Evolutionary conservation across 2,888 invertebrate species (phyloP), one percentile per base, ranked within the genome.

Genomic region (Cetonia aurata): DNA sequence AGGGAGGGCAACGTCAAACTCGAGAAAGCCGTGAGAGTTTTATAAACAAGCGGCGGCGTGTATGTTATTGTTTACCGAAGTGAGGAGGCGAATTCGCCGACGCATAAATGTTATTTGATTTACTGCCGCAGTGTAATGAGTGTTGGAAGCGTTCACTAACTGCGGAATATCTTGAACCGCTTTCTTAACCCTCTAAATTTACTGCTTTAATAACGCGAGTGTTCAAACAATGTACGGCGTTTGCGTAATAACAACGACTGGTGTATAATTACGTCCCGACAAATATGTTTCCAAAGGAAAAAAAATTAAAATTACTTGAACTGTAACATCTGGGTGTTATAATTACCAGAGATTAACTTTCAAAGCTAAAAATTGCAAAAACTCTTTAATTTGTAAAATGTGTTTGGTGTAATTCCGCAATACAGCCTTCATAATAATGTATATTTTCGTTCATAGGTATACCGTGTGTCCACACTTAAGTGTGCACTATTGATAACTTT

Each of bases 31-130:
- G 55, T 31, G 55, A n/a, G 55, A 55, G 33, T 55, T 55, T 55
- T 55, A 13, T 33, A 55, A 55, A 33, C 33, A 31, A 25, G 55
- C 1, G 37, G 37, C 37, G 37, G 37, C 37, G 8, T 37, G 33
- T 55, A 13, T 55, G 55, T 55, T 55, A 13, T 55, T 55, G 55
- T 55, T 55, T 55, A 33, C 55, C 37, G 33, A 55, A 55, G 55
- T 31, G 55, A 33, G 15, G 13, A 55, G 55, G 33, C 55, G n/a
- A 55, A 33, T 12, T 55, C 31, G 25, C 12, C 55, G 13, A 15
- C 13, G 55, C 48, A 60, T 60, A 60, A 60, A 60, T 60, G 60
- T 31, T 46, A 60, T 60, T 60, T 60, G 60, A 60, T 60, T 60
- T 60, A 60, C 60, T 46, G 44, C 60, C 46, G 31, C 46, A 8